phyloP scores from a whole-genome alignment of 1,140 invertebrate species.

The Drosophila saltans region DNA sequence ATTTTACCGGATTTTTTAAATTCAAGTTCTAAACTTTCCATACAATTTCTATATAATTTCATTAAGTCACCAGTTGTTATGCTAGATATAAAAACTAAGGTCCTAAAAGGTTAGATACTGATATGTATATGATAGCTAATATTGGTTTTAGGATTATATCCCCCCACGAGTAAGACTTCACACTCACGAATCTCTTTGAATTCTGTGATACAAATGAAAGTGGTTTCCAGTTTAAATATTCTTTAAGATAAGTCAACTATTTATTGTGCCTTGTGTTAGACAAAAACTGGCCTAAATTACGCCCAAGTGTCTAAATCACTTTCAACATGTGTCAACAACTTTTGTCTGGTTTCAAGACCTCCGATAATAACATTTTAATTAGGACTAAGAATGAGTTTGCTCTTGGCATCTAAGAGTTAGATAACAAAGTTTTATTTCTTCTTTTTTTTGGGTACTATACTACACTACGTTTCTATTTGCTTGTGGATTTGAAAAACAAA shows the following conservation, averaged over 20 bases:
- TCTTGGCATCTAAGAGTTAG: slow-evolving; percentile 3
- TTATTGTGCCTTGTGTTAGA: background rate
- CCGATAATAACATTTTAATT: slow-evolving; percentile 10
- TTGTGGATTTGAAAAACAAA: slow-evolving; percentile 20
- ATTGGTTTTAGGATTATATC: background rate
- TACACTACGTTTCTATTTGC: background rate
- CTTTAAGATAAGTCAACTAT: background rate
- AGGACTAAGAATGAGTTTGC: slow-evolving; percentile 20
- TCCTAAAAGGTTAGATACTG: background rate
- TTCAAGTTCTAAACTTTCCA: no score
- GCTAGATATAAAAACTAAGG: background rate
- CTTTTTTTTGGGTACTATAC: background rate
- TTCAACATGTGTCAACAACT: slow-evolving; percentile 15
- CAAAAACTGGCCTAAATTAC: slow-evolving; percentile 6
- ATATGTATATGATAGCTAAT: background rate
- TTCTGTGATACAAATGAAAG: background rate
- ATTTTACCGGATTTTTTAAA: no score
- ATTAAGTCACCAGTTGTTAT: no score
- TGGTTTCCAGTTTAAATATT: background rate
- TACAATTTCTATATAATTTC: no score
- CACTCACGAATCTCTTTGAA: no score
- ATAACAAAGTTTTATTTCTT: background rate
- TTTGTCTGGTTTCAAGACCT: slow-evolving; percentile 10
- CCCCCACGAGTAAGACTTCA: background rate
- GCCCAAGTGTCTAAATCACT: background rate